A percentile compares a stretch with the other conserved stretches of the same genome.
Evolutionary conservation across 2,113 vertebrate species (phyloP).

Genomic region (Agapornis roseicollis): DNA sequence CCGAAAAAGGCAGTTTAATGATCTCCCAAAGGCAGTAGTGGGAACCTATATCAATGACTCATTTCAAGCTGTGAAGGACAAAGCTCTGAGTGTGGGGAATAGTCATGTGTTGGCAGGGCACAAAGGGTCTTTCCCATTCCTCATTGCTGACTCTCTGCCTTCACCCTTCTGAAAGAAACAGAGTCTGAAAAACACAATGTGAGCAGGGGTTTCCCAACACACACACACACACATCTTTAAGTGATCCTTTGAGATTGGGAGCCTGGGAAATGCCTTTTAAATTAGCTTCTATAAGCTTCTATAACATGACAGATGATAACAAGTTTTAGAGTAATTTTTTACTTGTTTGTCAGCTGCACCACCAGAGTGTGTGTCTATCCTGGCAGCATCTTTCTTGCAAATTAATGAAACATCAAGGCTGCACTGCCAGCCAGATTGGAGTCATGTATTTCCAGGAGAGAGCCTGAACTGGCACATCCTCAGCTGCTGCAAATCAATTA

Average conservation of each 20-base stretch:
- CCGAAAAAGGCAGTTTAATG: background rate
- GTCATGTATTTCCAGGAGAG: background rate
- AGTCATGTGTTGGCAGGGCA: slow-evolving; percentile 10
- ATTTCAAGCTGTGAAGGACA: slow-evolving; percentile 17
- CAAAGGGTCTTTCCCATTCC: slow-evolving; percentile 31
- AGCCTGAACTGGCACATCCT: background rate
- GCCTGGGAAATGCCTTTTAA: slow-evolving; percentile 31
- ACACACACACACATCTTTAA: background rate
- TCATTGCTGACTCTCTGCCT: background rate
- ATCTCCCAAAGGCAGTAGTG: background rate
- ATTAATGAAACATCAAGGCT: slow-evolving; percentile 34
- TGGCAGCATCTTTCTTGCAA: slow-evolving; percentile 30
- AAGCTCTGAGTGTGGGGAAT: background rate
- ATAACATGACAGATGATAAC: slow-evolving; percentile 4
- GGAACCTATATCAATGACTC: slow-evolving; percentile 58
- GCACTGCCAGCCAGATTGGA: slow-evolving; percentile 5
- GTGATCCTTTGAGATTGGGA: background rate
- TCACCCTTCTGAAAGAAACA: background rate
- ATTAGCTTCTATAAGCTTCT: slow-evolving; percentile 3
- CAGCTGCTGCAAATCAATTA: slow-evolving; percentile 40
- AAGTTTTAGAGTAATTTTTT: background rate
- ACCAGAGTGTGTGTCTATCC: background rate
- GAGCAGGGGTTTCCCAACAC: background rate
- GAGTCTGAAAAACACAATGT: background rate
- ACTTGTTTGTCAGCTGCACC: background rate